phyloP scores from a whole-genome alignment of 2,113 vertebrate genomes.

The Podarcis cretensis region DNA sequence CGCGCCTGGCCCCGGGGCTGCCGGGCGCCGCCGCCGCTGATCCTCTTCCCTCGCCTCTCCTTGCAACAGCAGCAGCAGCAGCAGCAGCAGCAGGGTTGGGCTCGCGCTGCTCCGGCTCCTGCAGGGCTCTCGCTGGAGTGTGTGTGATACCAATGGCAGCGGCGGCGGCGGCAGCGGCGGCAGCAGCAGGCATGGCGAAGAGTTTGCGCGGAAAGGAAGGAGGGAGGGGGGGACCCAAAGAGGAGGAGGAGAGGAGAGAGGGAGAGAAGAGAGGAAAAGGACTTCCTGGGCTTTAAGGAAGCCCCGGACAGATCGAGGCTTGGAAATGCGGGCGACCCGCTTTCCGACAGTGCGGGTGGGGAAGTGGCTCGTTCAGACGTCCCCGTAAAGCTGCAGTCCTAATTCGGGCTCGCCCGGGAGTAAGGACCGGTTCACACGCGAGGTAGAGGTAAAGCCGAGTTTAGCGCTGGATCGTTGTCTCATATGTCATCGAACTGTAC shows the following conservation, averaged over 20 bases:
- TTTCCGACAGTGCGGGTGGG: background rate
- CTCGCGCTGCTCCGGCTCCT: slow-evolving; percentile 27
- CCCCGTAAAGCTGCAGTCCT: background rate
- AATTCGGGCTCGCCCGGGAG: background rate
- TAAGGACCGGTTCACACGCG: background rate
- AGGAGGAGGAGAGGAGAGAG: background rate
- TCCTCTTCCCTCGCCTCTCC: slow-evolving; percentile 43
- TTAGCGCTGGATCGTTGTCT: background rate
- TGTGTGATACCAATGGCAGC: slow-evolving; percentile 42
- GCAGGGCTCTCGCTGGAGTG: slow-evolving; percentile 32
- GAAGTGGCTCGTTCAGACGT: background rate
- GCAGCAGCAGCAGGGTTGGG: slow-evolving; percentile 49
- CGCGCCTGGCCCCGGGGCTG: slow-evolving; percentile 32
- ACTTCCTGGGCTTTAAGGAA: slow-evolving; percentile 20
- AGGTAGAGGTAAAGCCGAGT: background rate
- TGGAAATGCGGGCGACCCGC: background rate
- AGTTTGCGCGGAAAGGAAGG: background rate
- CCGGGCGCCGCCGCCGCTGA: background rate
- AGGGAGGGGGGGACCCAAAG: background rate
- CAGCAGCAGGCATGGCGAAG: slow-evolving; percentile 10
- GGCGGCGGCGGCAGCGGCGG: slow-evolving; percentile 62
- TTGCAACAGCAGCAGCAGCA: slow-evolving; percentile 39
- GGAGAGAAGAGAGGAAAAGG: background rate
- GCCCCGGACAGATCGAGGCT: background rate
- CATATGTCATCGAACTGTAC: no score